Evolutionary conservation across 2,888 invertebrate species (phyloP).

Genomic region (Diplolepis rosae): DNA sequence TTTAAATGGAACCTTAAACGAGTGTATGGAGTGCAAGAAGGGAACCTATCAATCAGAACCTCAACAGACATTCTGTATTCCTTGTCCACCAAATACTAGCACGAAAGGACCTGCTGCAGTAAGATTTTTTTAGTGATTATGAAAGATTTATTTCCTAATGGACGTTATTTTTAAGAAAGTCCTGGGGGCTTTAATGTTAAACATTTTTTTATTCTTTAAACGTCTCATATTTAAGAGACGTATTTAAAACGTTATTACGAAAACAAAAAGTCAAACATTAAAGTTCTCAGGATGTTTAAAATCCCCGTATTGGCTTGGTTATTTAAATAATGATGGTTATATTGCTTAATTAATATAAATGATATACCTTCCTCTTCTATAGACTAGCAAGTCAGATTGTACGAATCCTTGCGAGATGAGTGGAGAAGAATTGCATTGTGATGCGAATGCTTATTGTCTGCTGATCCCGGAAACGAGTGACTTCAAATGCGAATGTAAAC

Average conservation of each 20-base stretch:
- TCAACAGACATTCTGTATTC: slow-evolving; percentile 89
- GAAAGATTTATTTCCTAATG: not conserved
- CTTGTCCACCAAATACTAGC: slow-evolving; percentile 93
- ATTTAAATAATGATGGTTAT: too few species aligned
- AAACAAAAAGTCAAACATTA: too few species aligned
- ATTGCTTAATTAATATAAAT: too few species aligned
- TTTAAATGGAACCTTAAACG: slow-evolving; percentile 89
- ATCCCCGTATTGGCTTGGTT: too few species aligned
- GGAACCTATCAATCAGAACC: slow-evolving; percentile 93
- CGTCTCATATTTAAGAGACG: too few species aligned
- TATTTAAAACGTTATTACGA: too few species aligned
- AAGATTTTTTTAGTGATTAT: slow-evolving; percentile 71
- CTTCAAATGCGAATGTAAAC: slow-evolving; percentile 94
- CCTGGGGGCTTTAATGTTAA: too few species aligned
- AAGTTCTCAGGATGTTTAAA: too few species aligned
- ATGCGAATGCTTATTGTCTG: slow-evolving; percentile 90
- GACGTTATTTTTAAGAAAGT: not conserved
- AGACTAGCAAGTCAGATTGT: slow-evolving; percentile 88
- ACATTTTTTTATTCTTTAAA: too few species aligned
- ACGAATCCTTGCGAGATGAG: slow-evolving; percentile 93
- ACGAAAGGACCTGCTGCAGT: slow-evolving; percentile 88
- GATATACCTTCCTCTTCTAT: slow-evolving; percentile 45
- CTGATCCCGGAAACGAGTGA: slow-evolving; percentile 88
- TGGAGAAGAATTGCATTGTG: slow-evolving; percentile 89
- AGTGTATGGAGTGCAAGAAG: slow-evolving; percentile 90